Evolutionary conservation across 2,113 vertebrate genomes (phyloP).

Genomic region (Gymnarchus niloticus): DNA sequence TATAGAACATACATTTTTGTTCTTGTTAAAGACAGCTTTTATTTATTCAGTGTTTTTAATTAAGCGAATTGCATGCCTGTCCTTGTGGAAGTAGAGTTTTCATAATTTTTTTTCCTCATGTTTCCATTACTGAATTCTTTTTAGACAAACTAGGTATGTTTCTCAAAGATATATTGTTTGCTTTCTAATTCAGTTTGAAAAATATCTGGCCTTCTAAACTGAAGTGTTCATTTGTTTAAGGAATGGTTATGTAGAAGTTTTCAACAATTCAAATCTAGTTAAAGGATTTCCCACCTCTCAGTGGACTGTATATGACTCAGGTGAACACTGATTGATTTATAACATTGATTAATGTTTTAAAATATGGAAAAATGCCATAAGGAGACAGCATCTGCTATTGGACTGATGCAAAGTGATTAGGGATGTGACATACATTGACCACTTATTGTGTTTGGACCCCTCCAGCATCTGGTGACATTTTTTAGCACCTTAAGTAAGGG

Average conservation of each 20-base stretch:
- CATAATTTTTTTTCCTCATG: too few relatives aligned
- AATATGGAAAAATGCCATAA: background rate
- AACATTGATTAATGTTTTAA: too few relatives aligned
- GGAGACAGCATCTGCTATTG: background rate
- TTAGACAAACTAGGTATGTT: too few relatives aligned
- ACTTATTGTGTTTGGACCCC: background rate
- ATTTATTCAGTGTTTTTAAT: too few relatives aligned
- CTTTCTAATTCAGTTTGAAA: too few relatives aligned
- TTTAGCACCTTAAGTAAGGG: background rate
- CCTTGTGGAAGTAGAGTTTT: too few relatives aligned
- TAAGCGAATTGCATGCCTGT: too few relatives aligned
- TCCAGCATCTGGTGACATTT: background rate
- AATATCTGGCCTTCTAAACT: too few relatives aligned
- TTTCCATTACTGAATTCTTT: too few relatives aligned
- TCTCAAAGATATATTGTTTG: too few relatives aligned
- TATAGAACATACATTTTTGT: too few relatives aligned
- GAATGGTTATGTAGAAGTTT: background rate
- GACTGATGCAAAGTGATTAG: background rate
- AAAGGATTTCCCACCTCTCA: background rate
- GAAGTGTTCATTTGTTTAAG: background rate
- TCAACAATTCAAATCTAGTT: background rate
- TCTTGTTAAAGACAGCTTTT: too few relatives aligned
- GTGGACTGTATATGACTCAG: background rate
- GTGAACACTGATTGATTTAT: background rate
- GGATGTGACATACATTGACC: background rate